These are phyloP conservation scores for Sus cebifrons DNA, from an alignment of 2,797 vertebrate genomes.

Conservation along the genomic window DNA sequence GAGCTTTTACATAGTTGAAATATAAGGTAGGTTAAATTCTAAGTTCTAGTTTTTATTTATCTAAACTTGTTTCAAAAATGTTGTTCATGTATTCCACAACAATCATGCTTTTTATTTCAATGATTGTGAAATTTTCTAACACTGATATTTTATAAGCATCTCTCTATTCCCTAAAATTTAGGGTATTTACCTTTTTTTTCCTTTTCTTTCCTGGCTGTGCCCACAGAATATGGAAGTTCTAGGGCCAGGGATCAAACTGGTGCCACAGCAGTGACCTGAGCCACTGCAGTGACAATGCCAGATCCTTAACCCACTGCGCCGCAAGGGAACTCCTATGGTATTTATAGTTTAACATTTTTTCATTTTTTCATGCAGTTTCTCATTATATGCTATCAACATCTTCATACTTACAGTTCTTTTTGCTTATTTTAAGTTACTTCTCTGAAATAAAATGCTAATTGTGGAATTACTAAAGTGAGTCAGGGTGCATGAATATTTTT, in stretches of 20 bases:
- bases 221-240: too few species aligned
- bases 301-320: too few species aligned
- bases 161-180: conserved; percentile 29
- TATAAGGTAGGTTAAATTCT: neutral
- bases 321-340: neutral
- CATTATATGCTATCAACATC: neutral
- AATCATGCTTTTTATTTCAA: conserved; percentile 32
- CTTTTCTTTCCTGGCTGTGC: neutral
- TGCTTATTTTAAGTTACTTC: conserved; percentile 46
- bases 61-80: conserved; percentile 37
- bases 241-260: too few species aligned
- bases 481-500: conserved; percentile 18
- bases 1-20: neutral
- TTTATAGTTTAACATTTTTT: neutral
- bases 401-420: neutral
- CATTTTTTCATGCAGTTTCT: neutral
- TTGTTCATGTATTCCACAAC: neutral
- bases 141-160: conserved; percentile 44
- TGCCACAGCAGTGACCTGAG: too few species aligned
- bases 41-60: conserved; percentile 41
- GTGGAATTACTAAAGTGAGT: conserved; percentile 35
- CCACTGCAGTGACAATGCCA: too few species aligned
- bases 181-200: neutral
- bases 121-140: neutral
- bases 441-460: conserved; percentile 12